These are phyloP conservation scores for Ichneumoninae sp. DNA, from an alignment of 2,888 invertebrate species.

Conservation along the genomic window DNA sequence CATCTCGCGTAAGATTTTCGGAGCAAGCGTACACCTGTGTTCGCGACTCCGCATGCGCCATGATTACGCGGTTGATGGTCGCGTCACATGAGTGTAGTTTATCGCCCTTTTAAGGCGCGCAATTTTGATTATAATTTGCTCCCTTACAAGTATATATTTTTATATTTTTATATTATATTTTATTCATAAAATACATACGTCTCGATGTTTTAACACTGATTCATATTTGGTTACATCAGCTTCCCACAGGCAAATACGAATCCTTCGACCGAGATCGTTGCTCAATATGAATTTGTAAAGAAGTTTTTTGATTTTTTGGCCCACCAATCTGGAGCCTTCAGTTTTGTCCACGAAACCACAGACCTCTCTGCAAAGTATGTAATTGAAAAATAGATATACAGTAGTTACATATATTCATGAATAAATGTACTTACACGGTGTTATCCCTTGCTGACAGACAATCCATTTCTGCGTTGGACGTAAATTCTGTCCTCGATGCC, in stretches of 20 bases:
- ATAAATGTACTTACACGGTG: background rate
- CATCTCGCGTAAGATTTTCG: too few species aligned
- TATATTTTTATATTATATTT: background rate
- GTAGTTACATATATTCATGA: background rate
- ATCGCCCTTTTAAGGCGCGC: too few species aligned
- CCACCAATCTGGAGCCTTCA: background rate
- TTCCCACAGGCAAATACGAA: background rate
- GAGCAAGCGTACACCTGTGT: too few species aligned
- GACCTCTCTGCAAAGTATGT: background rate
- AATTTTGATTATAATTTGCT: too few species aligned
- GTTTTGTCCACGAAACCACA: background rate
- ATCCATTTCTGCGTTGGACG: background rate
- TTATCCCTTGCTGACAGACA: background rate
- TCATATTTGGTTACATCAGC: background rate
- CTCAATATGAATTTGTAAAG: background rate
- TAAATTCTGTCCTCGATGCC: background rate
- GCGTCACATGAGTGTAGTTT: too few species aligned
- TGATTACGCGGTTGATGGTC: too few species aligned
- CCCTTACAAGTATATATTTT: background rate
- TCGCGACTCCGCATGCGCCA: too few species aligned
- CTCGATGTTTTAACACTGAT: background rate
- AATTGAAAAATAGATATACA: background rate
- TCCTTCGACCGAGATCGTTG: background rate
- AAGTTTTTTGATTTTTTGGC: background rate
- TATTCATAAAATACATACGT: background rate